Evolutionary conservation across 2,888 invertebrate species (phyloP).

Genomic region (Plagodis pulveraria): DNA sequence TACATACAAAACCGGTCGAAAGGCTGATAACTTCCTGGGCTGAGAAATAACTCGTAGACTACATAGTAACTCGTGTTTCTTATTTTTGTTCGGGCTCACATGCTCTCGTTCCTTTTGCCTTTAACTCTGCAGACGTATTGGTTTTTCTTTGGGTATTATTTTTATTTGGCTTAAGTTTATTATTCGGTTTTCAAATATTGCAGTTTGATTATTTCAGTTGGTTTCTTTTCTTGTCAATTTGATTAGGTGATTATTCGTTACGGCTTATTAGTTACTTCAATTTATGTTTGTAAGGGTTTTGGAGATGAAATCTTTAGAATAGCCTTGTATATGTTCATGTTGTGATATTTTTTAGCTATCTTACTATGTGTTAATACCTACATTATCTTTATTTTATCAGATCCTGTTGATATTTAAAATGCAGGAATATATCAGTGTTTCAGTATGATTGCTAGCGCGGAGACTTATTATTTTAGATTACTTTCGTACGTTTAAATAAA

Average conservation of each 20-base stretch:
- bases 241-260: neutral
- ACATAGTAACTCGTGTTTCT: slow-evolving; percentile 58
- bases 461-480: no score
- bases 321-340: no score
- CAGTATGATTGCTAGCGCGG: no score
- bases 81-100: slow-evolving; percentile 67
- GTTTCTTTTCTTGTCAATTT: neutral
- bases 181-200: slow-evolving; percentile 35
- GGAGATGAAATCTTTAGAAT: no score
- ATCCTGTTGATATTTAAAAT: no score
- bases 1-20: slow-evolving; percentile 66
- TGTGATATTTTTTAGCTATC: no score
- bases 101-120: slow-evolving; percentile 64
- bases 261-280: no score
- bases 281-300: no score
- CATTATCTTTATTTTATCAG: no score
- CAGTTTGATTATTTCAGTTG: neutral
- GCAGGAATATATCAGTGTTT: no score
- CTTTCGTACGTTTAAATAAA: no score
- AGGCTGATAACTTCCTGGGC: slow-evolving; percentile 74
- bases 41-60: slow-evolving; percentile 70
- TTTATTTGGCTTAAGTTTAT: slow-evolving; percentile 54
- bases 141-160: slow-evolving; percentile 61
- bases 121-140: slow-evolving; percentile 56
- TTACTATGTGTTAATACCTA: no score